Evolutionary conservation across 1,140 invertebrate genomes (phyloP), one percentile per base, ranked within the genome.

Genomic region (Bombus breviceps): DNA sequence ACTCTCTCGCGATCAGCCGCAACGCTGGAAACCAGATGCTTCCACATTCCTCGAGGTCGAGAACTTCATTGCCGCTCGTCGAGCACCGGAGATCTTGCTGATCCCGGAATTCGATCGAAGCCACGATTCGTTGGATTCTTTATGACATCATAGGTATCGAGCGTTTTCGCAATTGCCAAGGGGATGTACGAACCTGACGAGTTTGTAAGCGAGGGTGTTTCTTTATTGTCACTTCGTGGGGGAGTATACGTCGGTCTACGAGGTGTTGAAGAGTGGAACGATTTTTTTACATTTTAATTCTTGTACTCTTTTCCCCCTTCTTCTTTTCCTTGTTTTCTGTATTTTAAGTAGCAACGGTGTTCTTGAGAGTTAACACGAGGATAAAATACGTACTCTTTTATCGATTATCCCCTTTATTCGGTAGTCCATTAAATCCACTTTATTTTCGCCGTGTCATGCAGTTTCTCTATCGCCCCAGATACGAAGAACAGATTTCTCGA

Each of bases 1-100:
- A 10, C 64, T 41, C 76, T 74, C 78, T 75, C 47, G 28, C 75
- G 77, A 89, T 89, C 84, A 86, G 89, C 87, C 87, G 75, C 87
- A 89, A 86, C 59, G 59, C 73, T 85, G 75, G 39, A 34, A 66
- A 78, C 74, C 84, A 88, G 83, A 86, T 88, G 89, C 72, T 73
- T 57, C 32, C 71, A 32, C 71, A 71, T 81, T 85, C 84, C 71
- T 41, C 15, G 39, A 73, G 77, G 28, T 57, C 71, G 53, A 64
- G 77, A 64, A 80, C 77, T 81, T 85, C 83, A 73, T 80, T 32
- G 77, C 28, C 28, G 57, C 6, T 85, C 76, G 76, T 85, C 37
- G 39, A n/a, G 81, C 25, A 43, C 22, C 59, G 28, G 47, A 15
- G 53, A 71, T 85, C 83, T 32, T 71, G 68, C 83, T 80, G 75